Base-by-base conservation (phyloP, 2,888 invertebrate species). In the Dichetophora obliterata region DNA sequence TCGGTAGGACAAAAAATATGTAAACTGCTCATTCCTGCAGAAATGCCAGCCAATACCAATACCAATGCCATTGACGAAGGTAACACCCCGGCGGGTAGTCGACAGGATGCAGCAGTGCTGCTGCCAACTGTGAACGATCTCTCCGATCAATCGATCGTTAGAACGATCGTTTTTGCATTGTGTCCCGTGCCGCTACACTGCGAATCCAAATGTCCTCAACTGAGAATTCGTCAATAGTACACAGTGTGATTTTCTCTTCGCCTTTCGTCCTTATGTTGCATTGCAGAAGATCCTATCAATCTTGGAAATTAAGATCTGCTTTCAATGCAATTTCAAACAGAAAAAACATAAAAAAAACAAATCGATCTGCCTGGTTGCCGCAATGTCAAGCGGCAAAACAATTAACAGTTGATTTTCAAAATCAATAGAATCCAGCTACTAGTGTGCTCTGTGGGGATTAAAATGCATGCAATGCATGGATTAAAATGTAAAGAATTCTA, bases 41-140 rank as follows among this genome's bases (percentile, higher is more conserved):
- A 9, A 34, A 57, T 71, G 59, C 37, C 34, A 16, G 48, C 48
- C 61, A 37, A n/a, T 48, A 27, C 48, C 61, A 37, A n/a, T 48
- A 27, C 43, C 37, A 61, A 72, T 16, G n/a, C 9, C 16, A 37
- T 65, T 19, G 63, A 27, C n/a, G n/a, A 19, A 37, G 19, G n/a
- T 65, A 19, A 34, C 72, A 72, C 72, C 72, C 72, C 48, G 72
- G 37, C 61, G 72, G 37, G 65, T 66, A 54, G 61, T 71, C 71
- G 71, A 72, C 74, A 74, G 74, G 74, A 74, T 66, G 74, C 66
- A 66, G n/a, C 24, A 72, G 22, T 54, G 19, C 72, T 61, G 72
- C 61, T 16, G 59, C 61, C 72, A 61, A 66, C 74, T 66, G 74
- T 65, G 66, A 65, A 22, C 54, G 66, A 65, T 31, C 54, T 74